Evolutionary conservation across 2,113 vertebrate genomes (phyloP), one percentile per base, ranked within the genome.

Genomic region (Pterocles orientalis): DNA sequence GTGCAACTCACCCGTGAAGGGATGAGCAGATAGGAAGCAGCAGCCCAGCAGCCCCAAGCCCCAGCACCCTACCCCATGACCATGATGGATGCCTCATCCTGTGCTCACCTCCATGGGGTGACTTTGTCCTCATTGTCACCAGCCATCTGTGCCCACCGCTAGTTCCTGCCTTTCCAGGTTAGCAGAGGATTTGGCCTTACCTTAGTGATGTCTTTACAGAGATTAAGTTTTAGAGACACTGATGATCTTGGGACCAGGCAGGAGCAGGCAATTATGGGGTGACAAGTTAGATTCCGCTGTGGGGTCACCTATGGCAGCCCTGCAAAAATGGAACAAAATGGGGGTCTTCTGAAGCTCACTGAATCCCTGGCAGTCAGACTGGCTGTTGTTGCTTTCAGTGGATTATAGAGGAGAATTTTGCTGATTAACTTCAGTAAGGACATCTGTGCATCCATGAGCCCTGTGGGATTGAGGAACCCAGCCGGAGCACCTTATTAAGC

Each of bases 241-340:
- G 6, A 12, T 41, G 16, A 20, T 61, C 28, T 16, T 66, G n/a
- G 15, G 6, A 84, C 17, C 64, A 82, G 36, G 43, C 17, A 81
- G 51, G 29, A 89, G 31, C 10, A 36, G 24, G 14, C 82, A 10
- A 14, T 77, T 73, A n/a, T 28, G 28, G 12, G 13, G 7, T 2
- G 1, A 12, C 1, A 1, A 3, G 5, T 5, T 82, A 15, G 1
- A 25, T 87, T 34, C 17, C 6, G 1, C 31, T 66, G 14, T 68
- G 12, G 9, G 4, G 14, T 85, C 51, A 76, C 10, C 62, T 43
- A 2, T 92, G n/a, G n/a, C 8, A 90, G 10, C 34, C 31, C 50
- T 92, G 26, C 9, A 57, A 85, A 70, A 79, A 17, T 13, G 58
- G 34, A 19, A 29, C 25, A 56, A 62, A 90, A 70, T 23, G 26